A percentile compares a stretch with the other conserved stretches of the same genome.
Evolutionary conservation across 2,113 vertebrate genomes (phyloP).

Genomic region (Poeciliopsis prolifica): DNA sequence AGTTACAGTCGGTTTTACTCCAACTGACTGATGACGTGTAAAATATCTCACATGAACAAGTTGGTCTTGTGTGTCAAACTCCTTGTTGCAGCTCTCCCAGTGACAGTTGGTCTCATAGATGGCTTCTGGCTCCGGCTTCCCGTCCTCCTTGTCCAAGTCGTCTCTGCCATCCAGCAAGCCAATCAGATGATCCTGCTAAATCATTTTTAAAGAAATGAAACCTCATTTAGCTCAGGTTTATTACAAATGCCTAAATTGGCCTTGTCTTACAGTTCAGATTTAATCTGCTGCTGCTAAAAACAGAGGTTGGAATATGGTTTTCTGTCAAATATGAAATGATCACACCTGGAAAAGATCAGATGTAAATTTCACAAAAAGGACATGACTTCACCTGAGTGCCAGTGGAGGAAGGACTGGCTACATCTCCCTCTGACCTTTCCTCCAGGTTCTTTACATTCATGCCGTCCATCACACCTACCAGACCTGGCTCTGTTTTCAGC

Average conservation of each 20-base stretch:
- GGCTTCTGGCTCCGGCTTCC: constrained; percentile 89
- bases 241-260: background rate
- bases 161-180: constrained; percentile 90
- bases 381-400: constrained; percentile 88
- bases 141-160: constrained; percentile 93
- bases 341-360: background rate
- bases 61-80: constrained; percentile 97
- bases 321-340: background rate
- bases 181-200: constrained; percentile 87
- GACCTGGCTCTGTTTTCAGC: constrained; percentile 89
- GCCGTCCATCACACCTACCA: constrained; percentile 79
- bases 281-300: background rate
- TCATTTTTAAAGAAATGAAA: background rate
- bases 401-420: constrained; percentile 92
- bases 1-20: background rate
- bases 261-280: background rate
- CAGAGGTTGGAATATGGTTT: background rate
- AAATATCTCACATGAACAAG: constrained; percentile 89
- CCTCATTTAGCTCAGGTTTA: background rate
- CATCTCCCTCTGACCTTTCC: constrained; percentile 90
- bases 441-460: constrained; percentile 86
- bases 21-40: background rate
- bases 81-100: constrained; percentile 95
- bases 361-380: background rate
- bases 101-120: constrained; percentile 96